Percentiles rank a stretch among this genome's conserved stretches.
Conservation (phyloP, 1,140 invertebrate species). For the Drosophila mayri region DNA sequence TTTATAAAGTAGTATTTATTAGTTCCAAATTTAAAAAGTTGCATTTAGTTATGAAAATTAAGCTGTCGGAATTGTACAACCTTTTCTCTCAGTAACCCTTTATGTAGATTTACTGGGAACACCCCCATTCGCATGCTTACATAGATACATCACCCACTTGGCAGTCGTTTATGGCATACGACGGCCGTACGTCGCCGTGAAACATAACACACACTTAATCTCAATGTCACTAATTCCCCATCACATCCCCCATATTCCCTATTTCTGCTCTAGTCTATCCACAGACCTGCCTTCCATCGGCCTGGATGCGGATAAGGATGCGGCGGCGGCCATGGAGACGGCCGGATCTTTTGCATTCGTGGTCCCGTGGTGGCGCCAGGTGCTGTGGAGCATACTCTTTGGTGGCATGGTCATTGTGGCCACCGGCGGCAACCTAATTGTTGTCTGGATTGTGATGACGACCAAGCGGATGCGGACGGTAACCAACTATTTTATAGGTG, state of each 20-base stretch:
- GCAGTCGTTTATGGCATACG: conserved; percentile 36
- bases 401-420: conserved; percentile 95
- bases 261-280: conserved; percentile 16
- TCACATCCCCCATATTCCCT: conserved; percentile 24
- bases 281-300: conserved; percentile 42
- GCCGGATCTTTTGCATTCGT: conserved; percentile 87
- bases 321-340: conserved; percentile 46
- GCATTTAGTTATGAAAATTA: background rate
- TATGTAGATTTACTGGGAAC: conserved; percentile 13
- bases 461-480: conserved; percentile 97
- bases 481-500: conserved; percentile 96
- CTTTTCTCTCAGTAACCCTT: conserved; percentile 4
- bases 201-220: conserved; percentile 74
- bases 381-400: conserved; percentile 94
- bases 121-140: conserved; percentile 35
- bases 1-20: background rate
- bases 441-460: conserved; percentile 97
- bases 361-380: conserved; percentile 93
- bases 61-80: background rate
- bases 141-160: conserved; percentile 57
- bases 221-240: conserved; percentile 74
- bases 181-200: conserved; percentile 31
- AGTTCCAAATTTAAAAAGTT: background rate
- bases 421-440: conserved; percentile 96
- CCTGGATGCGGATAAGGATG: conserved; percentile 28